Base-by-base conservation (phyloP, 2,113 vertebrate genomes). In the Phaethon lepturus region DNA sequence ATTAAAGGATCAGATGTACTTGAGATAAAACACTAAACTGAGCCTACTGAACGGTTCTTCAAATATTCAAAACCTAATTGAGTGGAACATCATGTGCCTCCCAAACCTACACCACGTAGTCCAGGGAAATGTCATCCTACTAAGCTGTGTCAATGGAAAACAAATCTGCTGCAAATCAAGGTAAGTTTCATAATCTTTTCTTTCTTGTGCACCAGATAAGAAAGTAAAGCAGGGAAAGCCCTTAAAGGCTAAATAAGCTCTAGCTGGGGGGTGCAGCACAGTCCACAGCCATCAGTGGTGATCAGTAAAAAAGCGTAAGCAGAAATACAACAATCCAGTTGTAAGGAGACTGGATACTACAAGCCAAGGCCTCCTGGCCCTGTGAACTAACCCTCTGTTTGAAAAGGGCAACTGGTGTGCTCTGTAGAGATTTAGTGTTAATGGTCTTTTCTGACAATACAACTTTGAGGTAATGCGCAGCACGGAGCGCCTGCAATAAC, bases 321-420 rank as follows among this genome's bases (percentile, higher is more conserved):
- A 0, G 50, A 71, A 85, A 47, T n/a, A 44, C 0, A 0, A 25
- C 75, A 67, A 38, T 25, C 15, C 64, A 44, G 14, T 19, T 44
- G 6, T 4, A 47, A 59, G 11, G 29, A n/a, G 31, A 42, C 5
- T 40, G 75, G 49, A 17, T 4, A 17, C 40, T 40, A 20, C 31
- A 7, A 2, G 13, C 60, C 66, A 52, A 55, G 72, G 44, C 38
- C 86, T 24, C 44, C 74, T 35, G 73, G 52, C 62, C 83, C 72
- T 9, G 47, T 26, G 40, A 35, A 20, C 42, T 23, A 33, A 23
- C 55, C 13, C 63, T 33, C 42, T 10, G 6, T 29, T 66, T 74
- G 83, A 45, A 45, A 60, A 89, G 31, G 20, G 47, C 26, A 88
- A 69, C 4, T 24, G 52, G 55, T 28, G 35, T 19, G n/a, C 53